Base-by-base conservation (phyloP, 2,888 invertebrate genomes). In the Pteria penguin region DNA sequence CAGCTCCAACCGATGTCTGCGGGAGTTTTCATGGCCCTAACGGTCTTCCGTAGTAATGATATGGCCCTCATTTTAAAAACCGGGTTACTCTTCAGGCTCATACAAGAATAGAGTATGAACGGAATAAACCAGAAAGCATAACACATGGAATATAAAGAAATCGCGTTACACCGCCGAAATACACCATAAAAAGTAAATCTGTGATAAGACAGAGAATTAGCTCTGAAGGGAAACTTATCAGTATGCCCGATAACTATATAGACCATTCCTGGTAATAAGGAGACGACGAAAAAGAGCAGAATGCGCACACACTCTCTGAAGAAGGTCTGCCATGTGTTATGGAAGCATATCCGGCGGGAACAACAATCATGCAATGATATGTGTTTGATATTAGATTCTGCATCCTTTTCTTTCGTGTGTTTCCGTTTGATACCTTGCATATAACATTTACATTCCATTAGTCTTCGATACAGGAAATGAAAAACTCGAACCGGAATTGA, bases 361-460 rank as follows among this genome's bases (percentile, higher is more conserved):
- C 65, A 65, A n/a, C 65, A 65, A 26, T 45, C 22, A 26, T 65
- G 65, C 65, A 65, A 26, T 36, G 65, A 65, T 22, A 65, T 4
- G 26, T 36, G 45, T 26, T 65, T 45, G 8, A n/a, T 36, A 11
- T 65, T 26, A 26, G 22, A 32, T 36, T 24, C 8, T 32, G 1
- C 61, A 8, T 61, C 29, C 22, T 22, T 8, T 24, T 65, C 24
- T 45, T 65, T 36, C 4, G 27, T 22, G 36, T 36, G 27, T 26
- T 33, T 65, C 18, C 36, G 36, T 65, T 65, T 65, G 65, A 32
- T 32, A 24, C 65, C 65, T 4, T 65, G 65, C 14, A 65, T 36
- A 45, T 65, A 65, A 14, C 65, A 65, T 45, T 65, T 65, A 18
- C 65, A 65, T 26, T 65, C 33, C 27, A 65, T 27, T 8, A 65